Evolutionary conservation across 2,888 invertebrate species (phyloP), one percentile per base, ranked within the genome.

Genomic region (Hoplodrina ambigua): DNA sequence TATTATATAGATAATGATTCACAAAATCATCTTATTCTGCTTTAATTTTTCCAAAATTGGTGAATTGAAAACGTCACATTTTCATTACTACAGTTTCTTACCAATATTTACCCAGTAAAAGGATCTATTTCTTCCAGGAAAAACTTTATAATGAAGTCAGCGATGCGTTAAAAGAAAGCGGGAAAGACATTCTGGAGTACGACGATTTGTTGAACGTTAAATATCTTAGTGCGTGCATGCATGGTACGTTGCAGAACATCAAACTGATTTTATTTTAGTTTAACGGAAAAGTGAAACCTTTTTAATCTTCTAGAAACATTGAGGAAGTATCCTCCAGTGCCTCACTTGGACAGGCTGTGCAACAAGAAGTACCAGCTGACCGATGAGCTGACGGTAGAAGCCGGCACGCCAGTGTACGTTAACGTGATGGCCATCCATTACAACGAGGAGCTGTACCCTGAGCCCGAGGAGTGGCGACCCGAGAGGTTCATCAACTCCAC

Each of bases 391-490:
- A 89, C 82, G 2, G 74, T 94, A 37, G 91, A 93, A 67, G 82
- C 85, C 37, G 93, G 91, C 4, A 86, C 86, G 0, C 92, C 94
- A 0, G 91, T 94, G 3, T 90, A 89, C 54, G 82, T 94, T 8
- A 94, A 94, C 75, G 86, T 93, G 3, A 17, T 88, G 33, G 91
- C 89, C 0, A 85, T 94, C 50, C 94, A 94, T 70, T 85, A 89
- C 70, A 87, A 93, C 58, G 89, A 91, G 67, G 74, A 88, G 25
- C 79, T 85, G 50, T 93, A 86, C 78, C 92, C 93, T 0, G 88
- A 93, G 15, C 93, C 94, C 0, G 81, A 89, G 19, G 65, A 88
- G 59, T 94, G 93, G 93, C 83, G 80, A 1, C 94, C 94, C 0
- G 92, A 92, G 68, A 88, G 94, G 63, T 91, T 92, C 80, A 64